Evolutionary conservation across 1,140 invertebrate genomes (phyloP), one percentile per base, ranked within the genome.

Genomic region (Acromyrmex echinatior): DNA sequence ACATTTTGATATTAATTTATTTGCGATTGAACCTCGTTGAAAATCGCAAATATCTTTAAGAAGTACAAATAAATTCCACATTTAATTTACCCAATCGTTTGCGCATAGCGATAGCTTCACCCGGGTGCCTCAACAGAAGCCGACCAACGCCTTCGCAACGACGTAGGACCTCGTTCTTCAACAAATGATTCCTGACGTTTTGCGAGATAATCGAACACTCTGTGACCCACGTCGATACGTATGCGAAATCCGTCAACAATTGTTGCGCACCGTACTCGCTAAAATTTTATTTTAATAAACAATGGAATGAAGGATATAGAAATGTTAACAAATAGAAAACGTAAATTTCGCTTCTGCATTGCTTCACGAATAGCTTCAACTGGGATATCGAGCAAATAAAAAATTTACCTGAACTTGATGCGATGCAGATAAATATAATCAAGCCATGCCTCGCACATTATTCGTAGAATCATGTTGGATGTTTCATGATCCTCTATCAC

Each of bases 371-470:
- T 51, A 56, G 12, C 18, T 51, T 31, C 0, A 60, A 25, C 73
- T 5, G 14, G 6, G 2, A 45, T 28, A 28, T 73, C 7, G 16
- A 73, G 2, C 12, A 49, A 74, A 39, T 10, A 14, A 2, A 7
- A 56, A 63, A 80, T 92, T 94, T 96, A 97, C 96, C 96, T 97
- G 92, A 98, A 98, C 94, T 97, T 98, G 58, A 98, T 97, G 93
- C 97, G 97, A 87, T 97, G 97, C 51, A 97, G 96, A 92, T 97
- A 98, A 84, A 98, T 98, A 81, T 98, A 97, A 93, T 98, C 97
- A 49, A 98, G 94, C 97, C 97, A 98, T 1, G 97, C 97, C 93
- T 98, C 98, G 92, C 98, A 98, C 95, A 98, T 97, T 56, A 98
- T 97, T 92, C 97, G 96, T 3, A 98, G 93, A 51, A 98, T 96